Percentiles rank a stretch among this genome's conserved stretches.
Conservation (phyloP, 2,113 vertebrate species). For the Terrapene triunguis region DNA sequence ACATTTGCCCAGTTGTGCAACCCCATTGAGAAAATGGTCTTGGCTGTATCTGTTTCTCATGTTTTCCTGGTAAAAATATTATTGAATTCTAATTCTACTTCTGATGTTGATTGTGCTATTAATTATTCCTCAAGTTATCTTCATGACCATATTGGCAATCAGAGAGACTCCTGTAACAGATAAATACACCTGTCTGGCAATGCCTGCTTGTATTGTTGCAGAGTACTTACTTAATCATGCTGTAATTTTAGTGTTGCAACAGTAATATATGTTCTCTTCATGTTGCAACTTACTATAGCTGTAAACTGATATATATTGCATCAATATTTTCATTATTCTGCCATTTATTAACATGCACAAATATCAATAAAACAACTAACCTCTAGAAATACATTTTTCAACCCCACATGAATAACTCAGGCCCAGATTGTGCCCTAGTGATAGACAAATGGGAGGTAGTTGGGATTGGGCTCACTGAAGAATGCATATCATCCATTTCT, state of each 20-base stretch:
- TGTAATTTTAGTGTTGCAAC: not conserved
- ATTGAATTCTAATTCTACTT: not conserved
- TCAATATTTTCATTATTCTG: not conserved
- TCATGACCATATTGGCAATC: not conserved
- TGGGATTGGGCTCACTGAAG: not conserved
- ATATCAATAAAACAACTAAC: constrained; percentile 59
- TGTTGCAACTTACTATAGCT: not conserved
- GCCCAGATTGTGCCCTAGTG: constrained; percentile 19
- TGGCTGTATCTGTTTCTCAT: constrained; percentile 12
- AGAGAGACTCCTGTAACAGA: not conserved
- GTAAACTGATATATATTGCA: constrained; percentile 27
- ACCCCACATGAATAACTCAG: constrained; percentile 21
- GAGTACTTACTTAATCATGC: not conserved
- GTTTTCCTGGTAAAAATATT: not conserved
- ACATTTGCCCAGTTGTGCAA: constrained; percentile 64
- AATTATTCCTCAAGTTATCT: not conserved
- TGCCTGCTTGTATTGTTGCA: constrained; percentile 35
- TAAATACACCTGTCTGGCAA: not conserved
- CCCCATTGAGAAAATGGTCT: constrained; percentile 40
- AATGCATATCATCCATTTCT: not conserved
- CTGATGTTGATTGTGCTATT: not conserved
- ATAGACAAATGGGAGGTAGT: constrained; percentile 24
- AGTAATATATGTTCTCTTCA: not conserved
- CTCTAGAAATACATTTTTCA: constrained; percentile 61
- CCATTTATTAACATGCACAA: constrained; percentile 8